phyloP scores from a whole-genome alignment of 2,797 vertebrate genomes.

The Pseudochirops cupreus region DNA sequence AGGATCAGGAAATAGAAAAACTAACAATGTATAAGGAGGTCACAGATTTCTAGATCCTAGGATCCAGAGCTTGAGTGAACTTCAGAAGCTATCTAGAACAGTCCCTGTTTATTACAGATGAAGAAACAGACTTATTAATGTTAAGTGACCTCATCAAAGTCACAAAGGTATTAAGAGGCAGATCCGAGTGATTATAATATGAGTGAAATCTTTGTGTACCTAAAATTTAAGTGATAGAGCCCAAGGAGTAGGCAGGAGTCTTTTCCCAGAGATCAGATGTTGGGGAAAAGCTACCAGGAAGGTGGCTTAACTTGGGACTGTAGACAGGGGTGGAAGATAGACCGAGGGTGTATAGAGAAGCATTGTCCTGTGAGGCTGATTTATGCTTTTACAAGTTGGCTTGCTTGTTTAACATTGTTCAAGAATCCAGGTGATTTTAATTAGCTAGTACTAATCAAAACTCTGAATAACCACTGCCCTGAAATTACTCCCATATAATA shows the following conservation, averaged over 20 bases:
- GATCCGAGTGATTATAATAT: neutral
- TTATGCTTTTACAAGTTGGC: neutral
- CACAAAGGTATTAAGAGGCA: neutral
- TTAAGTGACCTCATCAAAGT: neutral
- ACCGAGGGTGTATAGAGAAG: neutral
- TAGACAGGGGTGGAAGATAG: neutral
- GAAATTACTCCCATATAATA: neutral
- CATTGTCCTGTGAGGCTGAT: neutral
- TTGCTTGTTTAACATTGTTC: neutral
- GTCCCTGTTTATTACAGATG: neutral
- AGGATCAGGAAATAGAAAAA: neutral
- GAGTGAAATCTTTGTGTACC: neutral
- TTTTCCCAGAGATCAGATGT: neutral
- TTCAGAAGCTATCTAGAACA: neutral
- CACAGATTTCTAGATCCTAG: neutral
- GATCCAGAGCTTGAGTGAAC: neutral
- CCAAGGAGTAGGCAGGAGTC: neutral
- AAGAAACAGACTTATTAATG: neutral
- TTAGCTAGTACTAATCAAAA: neutral
- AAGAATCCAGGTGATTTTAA: neutral
- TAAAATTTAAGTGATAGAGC: neutral
- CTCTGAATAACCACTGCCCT: neutral
- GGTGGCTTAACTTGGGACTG: neutral
- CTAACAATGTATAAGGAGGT: neutral
- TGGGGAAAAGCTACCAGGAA: neutral